Base-by-base conservation (phyloP, 2,888 invertebrate genomes). In the Steinernema scapterisci region DNA sequence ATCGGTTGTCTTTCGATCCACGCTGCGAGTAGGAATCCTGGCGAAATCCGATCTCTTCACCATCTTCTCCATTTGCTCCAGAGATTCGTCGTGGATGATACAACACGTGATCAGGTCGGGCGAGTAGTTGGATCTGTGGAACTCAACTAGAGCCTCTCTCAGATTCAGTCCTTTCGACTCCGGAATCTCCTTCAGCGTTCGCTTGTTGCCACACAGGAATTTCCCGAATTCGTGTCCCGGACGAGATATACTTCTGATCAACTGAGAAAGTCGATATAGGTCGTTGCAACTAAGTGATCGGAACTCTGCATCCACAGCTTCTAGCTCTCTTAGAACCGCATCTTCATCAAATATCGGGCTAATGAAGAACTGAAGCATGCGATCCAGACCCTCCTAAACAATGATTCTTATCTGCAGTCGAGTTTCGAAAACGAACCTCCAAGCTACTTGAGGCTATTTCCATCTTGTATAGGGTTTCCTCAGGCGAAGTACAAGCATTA, bases 361-460 rank as follows among this genome's bases (percentile, higher is more conserved):
- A 72, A 95, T 91, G 89, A 99, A 99, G 90, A 99, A 99, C 88
- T 99, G 96, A 0, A 95, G 92, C 90, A 99, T 99, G 80, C 96
- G 93, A 88, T 48, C 85, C 21, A 85, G 75, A 11, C 82, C 81
- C 16, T 80, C 81, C 52, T 52, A 52, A 23, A 23, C 1, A 38
- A 38, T 9, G 38, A 38, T 38, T 48, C 13, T 7, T 19, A 21
- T 9, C 52, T 23, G 1, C 23, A 52, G 23, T 5, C 3, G 21
- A 48, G 48, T 11, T 52, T 3, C n/a, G n/a, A 48, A 52, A 48
- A 48, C 21, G 11, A 21, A 52, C 52, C 81, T 82, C 88, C 0
- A 99, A 89, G 84, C 93, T 91, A 23, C 93, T 92, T 0, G 97
- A 94, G 7, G 93, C 91, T 13, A 97, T 92, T 87, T 97, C 95